Evolutionary conservation across 2,888 invertebrate species (phyloP), one percentile per base, ranked within the genome.

Genomic region (Xestia ashworthii): DNA sequence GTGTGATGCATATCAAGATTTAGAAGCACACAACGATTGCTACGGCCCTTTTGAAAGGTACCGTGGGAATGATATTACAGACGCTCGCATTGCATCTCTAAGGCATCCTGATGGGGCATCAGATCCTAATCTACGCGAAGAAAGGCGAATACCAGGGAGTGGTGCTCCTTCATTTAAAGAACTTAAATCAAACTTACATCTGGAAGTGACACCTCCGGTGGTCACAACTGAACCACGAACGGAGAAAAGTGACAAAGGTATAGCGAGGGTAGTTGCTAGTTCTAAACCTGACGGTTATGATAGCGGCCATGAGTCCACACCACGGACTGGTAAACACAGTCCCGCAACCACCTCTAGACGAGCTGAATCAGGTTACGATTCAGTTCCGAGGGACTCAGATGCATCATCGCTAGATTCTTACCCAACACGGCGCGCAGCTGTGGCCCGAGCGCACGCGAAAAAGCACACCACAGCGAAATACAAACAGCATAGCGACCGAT

Each of bases 21-120:
- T 97, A 87, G 97, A 97, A 83, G 94, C 95, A 80, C 97, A 97
- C 88, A 95, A 97, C 78, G 96, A 96, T 78, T 91, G 92, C 48
- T 97, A 94, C 71, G 96, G 97, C n/a, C 97, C 98, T 91, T 97
- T 97, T 92, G 97, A 98, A 94, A 96, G 98, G 93, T 97, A 98
- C 94, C 91, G 95, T 76, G 95, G 95, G 25, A 96, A 96, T 81
- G 97, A 97, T 74, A 95, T 96, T 76, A 95, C 96, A 71, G 96
- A 97, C 84, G 95, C 96, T 22, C 97, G 97, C 86, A 97, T 98
- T 91, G 98, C 98, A 55, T 98, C 98, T 80, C 94, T 99, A 73
- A 97, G 99, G 84, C 98, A 99, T 95, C 99, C 99, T 9, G 99
- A 99, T 90, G 99, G 99, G 68, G 99, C 99, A 71, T 99, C 99